Conservation (phyloP, 2,888 invertebrate genomes). For the Yponomeuta sedellus region DNA sequence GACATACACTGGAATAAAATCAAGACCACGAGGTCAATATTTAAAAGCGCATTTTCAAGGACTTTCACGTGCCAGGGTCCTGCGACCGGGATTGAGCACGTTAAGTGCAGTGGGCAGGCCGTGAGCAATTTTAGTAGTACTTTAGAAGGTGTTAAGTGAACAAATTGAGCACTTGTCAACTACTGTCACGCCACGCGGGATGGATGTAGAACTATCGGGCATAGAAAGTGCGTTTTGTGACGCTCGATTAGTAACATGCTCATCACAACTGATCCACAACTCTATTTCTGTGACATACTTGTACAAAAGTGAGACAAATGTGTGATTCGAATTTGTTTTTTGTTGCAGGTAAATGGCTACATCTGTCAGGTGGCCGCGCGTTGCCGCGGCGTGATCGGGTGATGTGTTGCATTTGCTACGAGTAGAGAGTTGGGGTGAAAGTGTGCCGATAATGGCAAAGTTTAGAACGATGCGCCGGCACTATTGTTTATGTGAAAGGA, state of each 20-base stretch:
- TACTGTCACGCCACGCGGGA: constrained; percentile 30
- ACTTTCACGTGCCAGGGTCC: background rate
- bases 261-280: constrained; percentile 23
- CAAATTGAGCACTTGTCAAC: constrained; percentile 1
- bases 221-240: constrained; percentile 26
- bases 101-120: background rate
- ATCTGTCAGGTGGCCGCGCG: constrained; percentile 17
- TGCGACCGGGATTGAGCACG: background rate
- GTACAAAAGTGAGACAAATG: constrained; percentile 21
- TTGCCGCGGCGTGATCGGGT: background rate
- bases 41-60: constrained; percentile 1
- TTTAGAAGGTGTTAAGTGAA: background rate
- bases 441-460: constrained; percentile 11
- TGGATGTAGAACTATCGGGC: constrained; percentile 24
- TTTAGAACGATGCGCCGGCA: constrained; percentile 1
- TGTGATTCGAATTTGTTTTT: constrained; percentile 23
- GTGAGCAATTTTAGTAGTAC: background rate
- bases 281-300: constrained; percentile 26
- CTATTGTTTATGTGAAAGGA: constrained; percentile 3
- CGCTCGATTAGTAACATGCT: constrained; percentile 24
- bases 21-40: constrained; percentile 2
- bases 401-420: constrained; percentile 4
- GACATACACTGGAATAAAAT: background rate
- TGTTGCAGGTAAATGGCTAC: constrained; percentile 20
- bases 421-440: constrained; percentile 7